A percentile compares a stretch with the other conserved stretches of the same genome.
These are phyloP conservation scores for Daboia siamensis DNA, from an alignment of 2,113 vertebrate species.

Conservation along the genomic window DNA sequence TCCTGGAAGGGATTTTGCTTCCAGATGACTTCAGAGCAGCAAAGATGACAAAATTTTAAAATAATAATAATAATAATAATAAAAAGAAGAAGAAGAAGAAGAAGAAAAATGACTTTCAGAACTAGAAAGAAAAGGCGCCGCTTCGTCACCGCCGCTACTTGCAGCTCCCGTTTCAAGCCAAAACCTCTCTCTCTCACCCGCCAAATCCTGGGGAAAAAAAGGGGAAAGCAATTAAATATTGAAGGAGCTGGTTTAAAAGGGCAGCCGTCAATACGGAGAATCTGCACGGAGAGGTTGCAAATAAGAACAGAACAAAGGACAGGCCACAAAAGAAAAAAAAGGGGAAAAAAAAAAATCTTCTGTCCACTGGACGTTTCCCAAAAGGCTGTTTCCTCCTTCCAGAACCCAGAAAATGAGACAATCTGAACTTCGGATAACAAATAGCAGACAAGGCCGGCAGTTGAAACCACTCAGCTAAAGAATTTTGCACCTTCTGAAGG, in stretches of 20 bases:
- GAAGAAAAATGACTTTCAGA: background rate
- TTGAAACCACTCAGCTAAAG: too few species aligned
- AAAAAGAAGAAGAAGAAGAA: too few species aligned
- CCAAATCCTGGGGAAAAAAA: background rate
- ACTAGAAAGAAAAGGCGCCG: background rate
- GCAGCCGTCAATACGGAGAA: background rate
- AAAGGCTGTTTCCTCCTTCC: background rate
- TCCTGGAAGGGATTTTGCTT: background rate
- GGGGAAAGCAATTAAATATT: background rate
- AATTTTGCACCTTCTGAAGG: background rate
- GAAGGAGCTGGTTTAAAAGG: background rate
- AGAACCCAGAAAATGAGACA: background rate
- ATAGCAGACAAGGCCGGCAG: background rate
- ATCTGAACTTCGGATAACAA: background rate
- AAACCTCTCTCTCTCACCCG: background rate
- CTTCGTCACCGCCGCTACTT: background rate
- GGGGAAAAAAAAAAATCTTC: background rate
- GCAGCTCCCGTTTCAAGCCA: background rate
- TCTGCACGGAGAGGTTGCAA: background rate
- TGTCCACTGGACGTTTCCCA: background rate
- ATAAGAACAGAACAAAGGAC: background rate
- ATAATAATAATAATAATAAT: background rate
- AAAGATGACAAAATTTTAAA: background rate
- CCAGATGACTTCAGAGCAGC: background rate
- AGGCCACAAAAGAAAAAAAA: background rate